Base-by-base conservation (phyloP, 2,888 invertebrate species). In the Xanthostigma xanthostigma region DNA sequence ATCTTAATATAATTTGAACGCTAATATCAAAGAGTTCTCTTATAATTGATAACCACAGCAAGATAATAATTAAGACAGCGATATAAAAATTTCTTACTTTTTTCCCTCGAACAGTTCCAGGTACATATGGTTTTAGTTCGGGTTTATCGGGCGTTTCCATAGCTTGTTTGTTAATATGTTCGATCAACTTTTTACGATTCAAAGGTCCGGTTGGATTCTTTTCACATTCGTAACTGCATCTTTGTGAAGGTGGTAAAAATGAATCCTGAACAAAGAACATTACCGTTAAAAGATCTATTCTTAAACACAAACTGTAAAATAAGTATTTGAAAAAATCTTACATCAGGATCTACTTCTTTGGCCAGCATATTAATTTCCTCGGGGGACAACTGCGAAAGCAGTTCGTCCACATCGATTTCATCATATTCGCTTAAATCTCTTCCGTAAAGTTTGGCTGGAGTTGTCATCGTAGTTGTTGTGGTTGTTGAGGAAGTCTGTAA, bases 291-390 rank as follows among this genome's bases (percentile, higher is more conserved):
- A 35, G 14, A 17, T 12, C 2, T 8, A 33, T 14, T 27, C 13
- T n/a, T 36, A 9, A 9, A 36, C 5, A 36, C 12, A 45, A 34
- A 45, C 17, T 34, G 8, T 45, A 36, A 51, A 45, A 46, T 46
- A 49, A 13, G 49, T 39, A 13, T 52, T 41, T 48, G 8, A 43
- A 39, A 45, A 46, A 27, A 61, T 82, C 90, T 89, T 73, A 96
- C 96, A 76, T 98, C 98, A 56, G 98, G 98, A 75, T 98, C 98
- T 58, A 96, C 95, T 78, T 98, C 96, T 74, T 93, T 93, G 61
- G 96, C 94, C 62, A 98, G 76, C 69, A 96, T 89, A 62, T 91
- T 93, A 57, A 98, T 84, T 74, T 98, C 97, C 66, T 95, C 96
- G 45, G 89, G 82, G 51, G 93, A 86, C 55, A 98, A 77, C 67